phyloP scores from a whole-genome alignment of 2,888 invertebrate species.

The Heteromurus nitidus region DNA sequence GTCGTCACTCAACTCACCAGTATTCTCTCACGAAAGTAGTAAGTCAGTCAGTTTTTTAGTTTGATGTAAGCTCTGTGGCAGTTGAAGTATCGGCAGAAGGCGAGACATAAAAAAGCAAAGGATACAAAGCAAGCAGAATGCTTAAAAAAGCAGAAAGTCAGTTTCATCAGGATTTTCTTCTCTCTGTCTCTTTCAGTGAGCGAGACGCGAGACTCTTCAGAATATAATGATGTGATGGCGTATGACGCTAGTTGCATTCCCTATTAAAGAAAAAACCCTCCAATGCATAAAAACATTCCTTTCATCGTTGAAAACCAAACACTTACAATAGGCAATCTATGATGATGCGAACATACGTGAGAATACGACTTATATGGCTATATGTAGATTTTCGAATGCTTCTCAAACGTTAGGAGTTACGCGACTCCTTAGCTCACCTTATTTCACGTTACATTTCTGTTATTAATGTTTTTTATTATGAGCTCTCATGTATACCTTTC shows the following conservation, averaged over 20 bases:
- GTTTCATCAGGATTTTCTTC: slow-evolving; percentile 37
- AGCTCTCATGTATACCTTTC: too few species aligned
- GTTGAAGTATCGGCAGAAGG: too few species aligned
- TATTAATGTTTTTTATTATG: slow-evolving; percentile 7
- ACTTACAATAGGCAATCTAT: too few species aligned
- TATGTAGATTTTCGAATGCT: not conserved
- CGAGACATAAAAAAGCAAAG: not conserved
- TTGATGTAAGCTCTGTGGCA: too few species aligned
- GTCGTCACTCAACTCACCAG: slow-evolving; percentile 21
- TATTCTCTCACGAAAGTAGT: not conserved
- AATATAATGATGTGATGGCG: slow-evolving; percentile 47
- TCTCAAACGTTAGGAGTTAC: slow-evolving; percentile 5
- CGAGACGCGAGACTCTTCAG: slow-evolving; percentile 36
- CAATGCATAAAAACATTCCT: slow-evolving; percentile 58
- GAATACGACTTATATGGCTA: not conserved
- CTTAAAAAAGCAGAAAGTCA: slow-evolving; percentile 7
- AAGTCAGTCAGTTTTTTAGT: slow-evolving; percentile 7
- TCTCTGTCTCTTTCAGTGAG: slow-evolving; percentile 13
- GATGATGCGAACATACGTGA: too few species aligned
- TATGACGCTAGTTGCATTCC: slow-evolving; percentile 5
- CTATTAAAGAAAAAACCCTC: slow-evolving; percentile 28
- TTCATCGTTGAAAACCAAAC: too few species aligned
- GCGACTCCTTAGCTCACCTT: slow-evolving; percentile 20
- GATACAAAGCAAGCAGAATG: not conserved
- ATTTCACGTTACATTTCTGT: slow-evolving; percentile 33